These are phyloP conservation scores for Myiopsitta monachus DNA, from an alignment of 2,113 vertebrate genomes.

Conservation along the genomic window DNA sequence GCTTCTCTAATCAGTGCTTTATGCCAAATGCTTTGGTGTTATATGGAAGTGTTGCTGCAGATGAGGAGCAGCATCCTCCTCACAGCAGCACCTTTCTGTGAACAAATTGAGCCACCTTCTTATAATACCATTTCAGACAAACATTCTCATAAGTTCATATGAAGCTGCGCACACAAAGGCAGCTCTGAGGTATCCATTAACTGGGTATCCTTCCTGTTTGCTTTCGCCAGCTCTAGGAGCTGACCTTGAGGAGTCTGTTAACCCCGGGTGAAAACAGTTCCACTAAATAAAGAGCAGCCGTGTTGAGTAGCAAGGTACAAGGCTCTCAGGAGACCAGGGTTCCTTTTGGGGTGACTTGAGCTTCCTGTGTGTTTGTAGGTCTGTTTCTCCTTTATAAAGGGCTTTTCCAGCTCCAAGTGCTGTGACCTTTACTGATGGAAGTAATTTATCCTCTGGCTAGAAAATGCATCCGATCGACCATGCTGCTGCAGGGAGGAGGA, in stretches of 20 bases:
- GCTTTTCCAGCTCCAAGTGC: neutral
- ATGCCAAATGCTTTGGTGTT: neutral
- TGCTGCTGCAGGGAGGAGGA: neutral
- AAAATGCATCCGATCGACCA: accelerated
- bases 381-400: neutral
- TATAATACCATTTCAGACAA: neutral
- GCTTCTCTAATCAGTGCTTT: neutral
- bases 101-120: neutral
- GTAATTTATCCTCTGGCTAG: neutral
- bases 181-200: neutral
- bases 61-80: neutral
- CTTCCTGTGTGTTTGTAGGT: neutral
- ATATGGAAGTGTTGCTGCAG: neutral
- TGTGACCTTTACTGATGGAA: neutral
- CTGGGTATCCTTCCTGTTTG: accelerated
- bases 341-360: neutral
- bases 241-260: neutral
- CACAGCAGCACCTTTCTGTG: neutral
- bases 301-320: neutral
- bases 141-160: neutral
- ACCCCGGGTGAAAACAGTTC: neutral
- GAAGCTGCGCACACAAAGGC: neutral
- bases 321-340: neutral
- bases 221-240: neutral
- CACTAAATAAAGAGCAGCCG: accelerated